Conservation (phyloP, 2,888 invertebrate species). For the Biston betularia region DNA sequence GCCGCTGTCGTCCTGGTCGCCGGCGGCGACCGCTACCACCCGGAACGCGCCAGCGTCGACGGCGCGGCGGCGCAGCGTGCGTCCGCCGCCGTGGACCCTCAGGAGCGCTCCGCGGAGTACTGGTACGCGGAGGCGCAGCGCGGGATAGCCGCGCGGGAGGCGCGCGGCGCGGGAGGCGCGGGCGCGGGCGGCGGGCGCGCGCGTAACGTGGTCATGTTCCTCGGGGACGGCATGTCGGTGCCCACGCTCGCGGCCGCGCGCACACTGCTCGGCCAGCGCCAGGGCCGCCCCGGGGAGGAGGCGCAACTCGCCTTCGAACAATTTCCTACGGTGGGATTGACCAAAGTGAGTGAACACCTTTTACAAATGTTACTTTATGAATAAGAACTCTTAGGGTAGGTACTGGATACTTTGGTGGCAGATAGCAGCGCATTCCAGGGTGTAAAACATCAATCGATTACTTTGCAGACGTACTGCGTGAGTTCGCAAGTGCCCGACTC, state of each 20-base stretch:
- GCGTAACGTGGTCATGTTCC: constrained; percentile 88
- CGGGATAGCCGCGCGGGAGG: constrained; percentile 42
- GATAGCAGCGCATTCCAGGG: too few species aligned
- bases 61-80: not conserved
- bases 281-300: constrained; percentile 84
- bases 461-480: constrained; percentile 82
- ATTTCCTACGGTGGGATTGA: constrained; percentile 85
- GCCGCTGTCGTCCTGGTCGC: constrained; percentile 15
- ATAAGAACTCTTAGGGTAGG: too few species aligned
- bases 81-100: constrained; percentile 16
- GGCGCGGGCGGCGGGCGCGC: constrained; percentile 55
- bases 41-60: not conserved
- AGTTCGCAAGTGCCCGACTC: constrained; percentile 89
- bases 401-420: too few species aligned
- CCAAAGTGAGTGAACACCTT: constrained; percentile 46
- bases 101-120: constrained; percentile 36
- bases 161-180: constrained; percentile 48
- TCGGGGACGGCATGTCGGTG: constrained; percentile 91
- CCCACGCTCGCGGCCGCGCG: constrained; percentile 88
- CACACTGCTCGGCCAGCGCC: constrained; percentile 86
- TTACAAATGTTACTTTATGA: too few species aligned
- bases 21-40: constrained; percentile 39
- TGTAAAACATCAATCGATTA: not conserved
- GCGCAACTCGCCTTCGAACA: constrained; percentile 85
- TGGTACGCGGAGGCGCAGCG: constrained; percentile 46